A percentile compares a stretch with the other conserved stretches of the same genome.
phyloP scores from a whole-genome alignment of 2,797 vertebrate genomes.

The Pogoniulus pusillus region DNA sequence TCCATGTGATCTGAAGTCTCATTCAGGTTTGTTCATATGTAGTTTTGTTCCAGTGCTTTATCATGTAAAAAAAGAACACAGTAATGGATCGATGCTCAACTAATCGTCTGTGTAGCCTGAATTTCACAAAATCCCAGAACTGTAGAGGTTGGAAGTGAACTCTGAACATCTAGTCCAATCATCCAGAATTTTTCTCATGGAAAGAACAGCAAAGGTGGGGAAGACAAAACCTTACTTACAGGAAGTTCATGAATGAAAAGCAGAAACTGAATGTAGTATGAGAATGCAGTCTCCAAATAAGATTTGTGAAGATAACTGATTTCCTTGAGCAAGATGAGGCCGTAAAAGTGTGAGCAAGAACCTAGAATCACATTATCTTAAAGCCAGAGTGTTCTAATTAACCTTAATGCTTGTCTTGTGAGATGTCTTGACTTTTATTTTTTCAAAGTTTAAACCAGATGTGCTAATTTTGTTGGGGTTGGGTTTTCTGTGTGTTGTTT shows the following conservation, averaged over 20 bases:
- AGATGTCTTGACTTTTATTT: not conserved
- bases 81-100: not conserved
- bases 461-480: too few species aligned
- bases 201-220: not conserved
- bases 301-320: not conserved
- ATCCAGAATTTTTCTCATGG: not conserved
- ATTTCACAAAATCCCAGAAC: too few species aligned
- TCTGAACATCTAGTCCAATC: too few species aligned
- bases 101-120: not conserved
- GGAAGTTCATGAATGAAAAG: not conserved
- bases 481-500: too few species aligned
- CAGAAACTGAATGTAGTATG: not conserved
- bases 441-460: not conserved
- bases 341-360: not conserved
- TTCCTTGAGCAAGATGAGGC: not conserved
- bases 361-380: not conserved
- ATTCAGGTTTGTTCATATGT: not conserved
- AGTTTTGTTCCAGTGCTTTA: not conserved
- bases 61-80: not conserved
- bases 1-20: not conserved
- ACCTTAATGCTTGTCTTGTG: not conserved
- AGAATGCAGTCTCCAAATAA: not conserved
- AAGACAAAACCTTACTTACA: not conserved
- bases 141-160: too few species aligned
- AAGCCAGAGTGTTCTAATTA: not conserved